phyloP scores from a whole-genome alignment of 2,888 invertebrate genomes.

The Acronicta aceris region DNA sequence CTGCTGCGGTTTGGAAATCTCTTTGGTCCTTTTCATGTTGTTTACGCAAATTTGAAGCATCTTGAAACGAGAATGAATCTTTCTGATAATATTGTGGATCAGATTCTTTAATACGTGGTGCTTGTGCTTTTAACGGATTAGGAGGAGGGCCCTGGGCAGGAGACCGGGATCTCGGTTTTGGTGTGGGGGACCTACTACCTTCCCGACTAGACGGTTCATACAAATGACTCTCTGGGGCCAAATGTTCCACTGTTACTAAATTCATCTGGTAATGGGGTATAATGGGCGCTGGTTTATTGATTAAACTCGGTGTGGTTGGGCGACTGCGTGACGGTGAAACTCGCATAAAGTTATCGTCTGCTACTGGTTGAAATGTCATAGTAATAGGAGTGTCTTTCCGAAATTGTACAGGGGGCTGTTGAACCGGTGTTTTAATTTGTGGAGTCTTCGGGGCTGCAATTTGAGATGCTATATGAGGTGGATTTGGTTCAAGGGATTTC shows the following conservation, averaged over 20 bases:
- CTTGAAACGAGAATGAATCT: conserved; percentile 75
- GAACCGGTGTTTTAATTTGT: conserved; percentile 59
- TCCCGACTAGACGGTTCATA: conserved; percentile 90
- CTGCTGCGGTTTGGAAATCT: conserved; percentile 75
- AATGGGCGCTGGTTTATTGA: conserved; percentile 93
- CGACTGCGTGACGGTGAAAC: conserved; percentile 88
- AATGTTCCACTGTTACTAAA: conserved; percentile 91
- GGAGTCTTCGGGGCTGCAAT: conserved; percentile 60
- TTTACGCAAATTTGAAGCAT: conserved; percentile 75
- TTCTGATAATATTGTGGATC: conserved; percentile 75
- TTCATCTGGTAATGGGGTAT: conserved; percentile 95
- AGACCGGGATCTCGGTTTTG: conserved; percentile 90
- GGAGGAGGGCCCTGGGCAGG: conserved; percentile 93
- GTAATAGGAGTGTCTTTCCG: conserved; percentile 87
- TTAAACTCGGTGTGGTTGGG: conserved; percentile 92
- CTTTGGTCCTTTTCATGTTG: conserved; percentile 84
- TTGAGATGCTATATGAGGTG: conserved; percentile 61
- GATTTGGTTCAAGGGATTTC: conserved; percentile 72
- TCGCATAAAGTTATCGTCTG: conserved; percentile 87
- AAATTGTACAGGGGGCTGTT: conserved; percentile 73
- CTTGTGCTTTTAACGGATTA: conserved; percentile 91
- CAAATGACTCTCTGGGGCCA: conserved; percentile 89
- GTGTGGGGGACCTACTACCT: conserved; percentile 91
- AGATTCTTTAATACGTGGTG: conserved; percentile 90
- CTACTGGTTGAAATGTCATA: conserved; percentile 91